phyloP scores from a whole-genome alignment of 2,797 vertebrate genomes.

The Telmatherina bonti region DNA sequence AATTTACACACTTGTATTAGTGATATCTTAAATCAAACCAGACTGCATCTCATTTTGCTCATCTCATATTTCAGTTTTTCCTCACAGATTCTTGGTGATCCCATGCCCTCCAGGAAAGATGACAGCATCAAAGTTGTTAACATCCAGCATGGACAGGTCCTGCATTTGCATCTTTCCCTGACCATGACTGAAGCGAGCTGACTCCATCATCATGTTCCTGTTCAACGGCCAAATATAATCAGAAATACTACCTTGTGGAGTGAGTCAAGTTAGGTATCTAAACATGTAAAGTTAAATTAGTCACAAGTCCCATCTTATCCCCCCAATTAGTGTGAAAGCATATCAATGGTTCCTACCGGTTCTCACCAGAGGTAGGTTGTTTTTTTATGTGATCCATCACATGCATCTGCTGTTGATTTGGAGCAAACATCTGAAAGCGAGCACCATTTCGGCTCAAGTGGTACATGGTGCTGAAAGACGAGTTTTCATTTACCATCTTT shows the following conservation, averaged over 20 bases:
- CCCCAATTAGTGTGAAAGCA: background rate
- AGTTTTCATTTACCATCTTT: slow-evolving; percentile 27
- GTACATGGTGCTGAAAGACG: slow-evolving; percentile 82
- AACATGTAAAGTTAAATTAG: background rate
- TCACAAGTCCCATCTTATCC: background rate
- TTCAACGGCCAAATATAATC: slow-evolving; percentile 51
- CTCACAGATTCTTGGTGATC: slow-evolving; percentile 82
- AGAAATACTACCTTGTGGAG: slow-evolving; percentile 39
- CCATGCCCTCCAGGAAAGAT: slow-evolving; percentile 84
- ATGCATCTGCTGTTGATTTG: slow-evolving; percentile 84
- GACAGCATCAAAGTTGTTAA: slow-evolving; percentile 79
- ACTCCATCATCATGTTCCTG: slow-evolving; percentile 83
- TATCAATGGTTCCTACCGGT: slow-evolving; percentile 66
- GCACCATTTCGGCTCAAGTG: slow-evolving; percentile 83
- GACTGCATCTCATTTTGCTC: background rate
- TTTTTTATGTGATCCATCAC: slow-evolving; percentile 81
- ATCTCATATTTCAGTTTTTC: slow-evolving; percentile 12
- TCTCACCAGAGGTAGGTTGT: slow-evolving; percentile 78
- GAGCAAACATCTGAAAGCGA: slow-evolving; percentile 83
- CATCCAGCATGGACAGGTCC: slow-evolving; percentile 81
- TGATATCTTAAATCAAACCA: background rate
- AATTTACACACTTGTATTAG: slow-evolving; percentile 3
- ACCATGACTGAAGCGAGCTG: slow-evolving; percentile 80
- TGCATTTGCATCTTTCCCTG: slow-evolving; percentile 80
- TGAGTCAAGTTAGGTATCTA: slow-evolving; percentile 35